These are phyloP conservation scores for Cyprinodon diabolis DNA, from an alignment of 2,797 vertebrate genomes.

Conservation along the genomic window DNA sequence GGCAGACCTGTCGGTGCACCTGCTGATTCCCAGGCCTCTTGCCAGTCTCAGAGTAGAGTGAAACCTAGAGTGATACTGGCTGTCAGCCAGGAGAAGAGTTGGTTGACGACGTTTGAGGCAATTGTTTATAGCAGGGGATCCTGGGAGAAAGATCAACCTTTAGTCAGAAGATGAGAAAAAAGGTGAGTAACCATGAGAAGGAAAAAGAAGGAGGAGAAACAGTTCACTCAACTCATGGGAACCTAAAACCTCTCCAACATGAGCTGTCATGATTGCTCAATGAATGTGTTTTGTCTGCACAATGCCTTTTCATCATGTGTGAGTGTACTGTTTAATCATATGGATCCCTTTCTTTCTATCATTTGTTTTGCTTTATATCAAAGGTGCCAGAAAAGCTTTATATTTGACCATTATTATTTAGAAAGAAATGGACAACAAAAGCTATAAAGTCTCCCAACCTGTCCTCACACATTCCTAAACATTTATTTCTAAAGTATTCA, in stretches of 20 bases:
- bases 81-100: conserved; percentile 71
- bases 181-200: conserved; percentile 75
- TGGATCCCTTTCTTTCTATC: background rate
- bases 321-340: background rate
- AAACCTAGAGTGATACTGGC: conserved; percentile 85
- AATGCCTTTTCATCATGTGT: conserved; percentile 28
- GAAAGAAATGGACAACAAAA: background rate
- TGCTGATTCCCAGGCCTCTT: conserved; percentile 76
- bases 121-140: conserved; percentile 46
- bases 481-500: too few relatives aligned
- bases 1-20: conserved; percentile 74
- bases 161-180: conserved; percentile 52
- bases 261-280: conserved; percentile 72
- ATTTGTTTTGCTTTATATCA: background rate
- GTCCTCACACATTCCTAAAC: background rate
- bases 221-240: conserved; percentile 73
- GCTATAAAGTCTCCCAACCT: background rate
- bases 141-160: conserved; percentile 68
- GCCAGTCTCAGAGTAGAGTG: conserved; percentile 73
- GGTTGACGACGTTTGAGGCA: conserved; percentile 69
- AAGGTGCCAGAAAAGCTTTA: background rate
- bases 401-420: background rate
- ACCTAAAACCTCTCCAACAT: conserved; percentile 77
- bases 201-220: conserved; percentile 49
- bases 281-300: conserved; percentile 11